Evolutionary conservation across 2,888 invertebrate species (phyloP).

Genomic region (Pristionchus mayeri): DNA sequence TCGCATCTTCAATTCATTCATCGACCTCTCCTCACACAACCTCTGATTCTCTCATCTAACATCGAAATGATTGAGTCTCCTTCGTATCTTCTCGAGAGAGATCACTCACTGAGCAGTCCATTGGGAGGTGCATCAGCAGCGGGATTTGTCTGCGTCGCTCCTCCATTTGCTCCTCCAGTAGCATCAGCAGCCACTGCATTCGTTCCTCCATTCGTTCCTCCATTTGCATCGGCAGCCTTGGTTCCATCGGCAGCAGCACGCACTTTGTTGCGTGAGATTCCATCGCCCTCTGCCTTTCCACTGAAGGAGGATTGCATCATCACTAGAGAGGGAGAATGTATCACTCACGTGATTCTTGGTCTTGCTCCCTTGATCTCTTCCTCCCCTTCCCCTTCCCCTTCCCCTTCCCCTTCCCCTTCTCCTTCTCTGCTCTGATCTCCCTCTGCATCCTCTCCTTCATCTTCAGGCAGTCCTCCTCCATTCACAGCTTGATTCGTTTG

Average conservation of each 20-base stretch:
- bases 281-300: neutral
- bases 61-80: neutral
- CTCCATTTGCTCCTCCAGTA: constrained; percentile 43
- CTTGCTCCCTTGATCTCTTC: neutral
- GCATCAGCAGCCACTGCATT: no score
- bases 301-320: neutral
- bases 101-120: neutral
- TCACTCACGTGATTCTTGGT: neutral
- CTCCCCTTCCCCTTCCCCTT: constrained; percentile 11
- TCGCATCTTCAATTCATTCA: neutral
- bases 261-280: neutral
- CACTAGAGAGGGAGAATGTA: neutral
- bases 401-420: neutral
- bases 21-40: neutral
- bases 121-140: neutral
- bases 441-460: neutral
- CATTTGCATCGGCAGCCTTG: neutral
- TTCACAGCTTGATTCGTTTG: constrained; percentile 17
- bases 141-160: no score
- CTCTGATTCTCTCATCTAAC: no score
- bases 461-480: constrained; percentile 9
- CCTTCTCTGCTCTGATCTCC: neutral
- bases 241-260: neutral
- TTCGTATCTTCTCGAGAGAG: neutral
- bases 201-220: neutral